Evolutionary conservation across 1,140 invertebrate genomes (phyloP).

Genomic region (Anastatus disparis): DNA sequence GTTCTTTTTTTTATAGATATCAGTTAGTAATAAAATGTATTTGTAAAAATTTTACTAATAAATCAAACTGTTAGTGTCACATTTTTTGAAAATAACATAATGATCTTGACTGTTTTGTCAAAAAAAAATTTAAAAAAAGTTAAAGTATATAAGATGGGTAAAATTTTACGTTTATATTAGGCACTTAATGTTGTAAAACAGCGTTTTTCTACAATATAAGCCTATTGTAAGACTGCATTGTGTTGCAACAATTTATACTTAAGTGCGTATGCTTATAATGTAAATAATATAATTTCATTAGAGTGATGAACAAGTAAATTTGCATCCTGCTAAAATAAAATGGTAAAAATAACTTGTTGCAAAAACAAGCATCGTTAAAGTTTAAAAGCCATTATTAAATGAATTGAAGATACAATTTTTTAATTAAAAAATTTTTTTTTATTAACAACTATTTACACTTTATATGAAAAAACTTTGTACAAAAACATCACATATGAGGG

Average conservation of each 20-base stretch:
- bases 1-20: neutral
- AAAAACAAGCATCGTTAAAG: slow-evolving; percentile 17
- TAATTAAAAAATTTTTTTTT: slow-evolving; percentile 24
- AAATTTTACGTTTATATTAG: slow-evolving; percentile 22
- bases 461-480: slow-evolving; percentile 29
- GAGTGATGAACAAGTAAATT: neutral
- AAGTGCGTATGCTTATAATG: slow-evolving; percentile 10
- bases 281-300: slow-evolving; percentile 23
- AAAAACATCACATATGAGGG: slow-evolving; percentile 6
- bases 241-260: slow-evolving; percentile 31
- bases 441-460: slow-evolving; percentile 22
- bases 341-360: slow-evolving; percentile 9
- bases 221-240: slow-evolving; percentile 26
- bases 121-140: neutral
- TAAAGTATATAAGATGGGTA: neutral
- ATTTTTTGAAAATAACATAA: slow-evolving; percentile 1
- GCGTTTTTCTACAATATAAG: slow-evolving; percentile 28
- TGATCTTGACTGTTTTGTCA: neutral
- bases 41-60: neutral
- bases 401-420: slow-evolving; percentile 14
- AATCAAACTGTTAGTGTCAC: neutral
- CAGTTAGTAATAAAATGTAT: slow-evolving; percentile 5
- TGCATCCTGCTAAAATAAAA: slow-evolving; percentile 15
- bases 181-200: slow-evolving; percentile 25
- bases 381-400: slow-evolving; percentile 30